These are phyloP conservation scores for Felis chaus DNA, from an alignment of 2,113 vertebrate genomes.

Conservation along the genomic window DNA sequence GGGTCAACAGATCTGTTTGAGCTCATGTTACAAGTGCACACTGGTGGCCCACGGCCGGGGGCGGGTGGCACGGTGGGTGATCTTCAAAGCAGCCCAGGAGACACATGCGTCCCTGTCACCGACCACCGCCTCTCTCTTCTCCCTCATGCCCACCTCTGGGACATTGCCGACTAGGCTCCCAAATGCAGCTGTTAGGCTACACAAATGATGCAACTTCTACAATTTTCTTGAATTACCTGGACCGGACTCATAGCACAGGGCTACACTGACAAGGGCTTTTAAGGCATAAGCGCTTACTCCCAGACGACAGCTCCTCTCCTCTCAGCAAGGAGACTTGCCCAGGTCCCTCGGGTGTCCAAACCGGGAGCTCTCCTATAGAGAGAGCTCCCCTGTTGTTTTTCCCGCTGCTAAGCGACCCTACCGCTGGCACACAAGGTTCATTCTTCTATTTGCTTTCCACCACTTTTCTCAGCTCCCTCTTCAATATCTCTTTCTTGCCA, in stretches of 20 bases:
- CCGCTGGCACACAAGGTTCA: accelerated
- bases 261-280: background rate
- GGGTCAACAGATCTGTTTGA: background rate
- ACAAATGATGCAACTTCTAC: background rate
- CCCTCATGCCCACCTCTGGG: background rate
- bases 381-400: background rate
- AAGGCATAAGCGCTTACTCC: background rate
- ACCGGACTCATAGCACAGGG: background rate
- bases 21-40: background rate
- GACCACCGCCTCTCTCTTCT: background rate
- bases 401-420: background rate
- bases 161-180: background rate
- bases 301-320: background rate
- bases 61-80: background rate
- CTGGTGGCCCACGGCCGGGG: background rate
- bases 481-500: background rate
- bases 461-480: background rate
- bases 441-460: background rate
- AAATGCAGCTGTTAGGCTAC: background rate
- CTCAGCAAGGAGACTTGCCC: background rate
- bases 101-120: background rate
- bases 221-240: background rate
- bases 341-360: background rate
- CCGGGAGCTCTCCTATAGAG: background rate
- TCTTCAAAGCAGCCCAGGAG: background rate